Evolutionary conservation across 2,888 invertebrate genomes (phyloP).

Genomic region (Melinopterus prodromus): DNA sequence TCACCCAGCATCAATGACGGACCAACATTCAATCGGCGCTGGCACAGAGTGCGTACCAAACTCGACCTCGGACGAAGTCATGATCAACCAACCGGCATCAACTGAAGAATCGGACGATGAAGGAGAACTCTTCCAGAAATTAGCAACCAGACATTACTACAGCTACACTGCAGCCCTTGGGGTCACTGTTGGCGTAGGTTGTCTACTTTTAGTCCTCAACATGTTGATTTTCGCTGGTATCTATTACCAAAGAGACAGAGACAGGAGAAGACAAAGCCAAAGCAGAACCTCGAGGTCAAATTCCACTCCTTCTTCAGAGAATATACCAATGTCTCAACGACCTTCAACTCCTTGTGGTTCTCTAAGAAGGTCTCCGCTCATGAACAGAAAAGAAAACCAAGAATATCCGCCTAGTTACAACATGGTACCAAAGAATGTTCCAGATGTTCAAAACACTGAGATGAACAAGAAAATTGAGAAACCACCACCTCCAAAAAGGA

Average conservation of each 20-base stretch:
- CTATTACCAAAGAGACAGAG: constrained; percentile 74
- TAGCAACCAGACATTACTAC: constrained; percentile 66
- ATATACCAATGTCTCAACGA: constrained; percentile 58
- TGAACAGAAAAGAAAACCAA: constrained; percentile 51
- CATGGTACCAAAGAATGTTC: constrained; percentile 58
- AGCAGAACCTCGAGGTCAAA: constrained; percentile 49
- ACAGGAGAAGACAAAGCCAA: constrained; percentile 53
- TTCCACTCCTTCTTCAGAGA: constrained; percentile 56
- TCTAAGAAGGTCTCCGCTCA: constrained; percentile 55
- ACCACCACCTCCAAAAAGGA: constrained; percentile 58
- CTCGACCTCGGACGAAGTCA: constrained; percentile 48
- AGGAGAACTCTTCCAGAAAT: constrained; percentile 63
- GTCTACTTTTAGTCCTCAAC: constrained; percentile 74
- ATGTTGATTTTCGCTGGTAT: constrained; percentile 81
- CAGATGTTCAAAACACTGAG: constrained; percentile 52
- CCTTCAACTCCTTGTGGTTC: constrained; percentile 60
- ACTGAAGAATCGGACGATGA: constrained; percentile 62
- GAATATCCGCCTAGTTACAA: constrained; percentile 65
- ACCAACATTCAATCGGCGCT: constrained; percentile 53
- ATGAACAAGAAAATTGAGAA: constrained; percentile 52
- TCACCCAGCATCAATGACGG: constrained; percentile 53
- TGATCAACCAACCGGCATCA: constrained; percentile 42
- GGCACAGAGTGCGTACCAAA: constrained; percentile 58
- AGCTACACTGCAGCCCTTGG: constrained; percentile 81
- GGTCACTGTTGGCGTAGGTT: constrained; percentile 79